Conservation (phyloP, 2,113 vertebrate species). For the Cairina moschata region DNA sequence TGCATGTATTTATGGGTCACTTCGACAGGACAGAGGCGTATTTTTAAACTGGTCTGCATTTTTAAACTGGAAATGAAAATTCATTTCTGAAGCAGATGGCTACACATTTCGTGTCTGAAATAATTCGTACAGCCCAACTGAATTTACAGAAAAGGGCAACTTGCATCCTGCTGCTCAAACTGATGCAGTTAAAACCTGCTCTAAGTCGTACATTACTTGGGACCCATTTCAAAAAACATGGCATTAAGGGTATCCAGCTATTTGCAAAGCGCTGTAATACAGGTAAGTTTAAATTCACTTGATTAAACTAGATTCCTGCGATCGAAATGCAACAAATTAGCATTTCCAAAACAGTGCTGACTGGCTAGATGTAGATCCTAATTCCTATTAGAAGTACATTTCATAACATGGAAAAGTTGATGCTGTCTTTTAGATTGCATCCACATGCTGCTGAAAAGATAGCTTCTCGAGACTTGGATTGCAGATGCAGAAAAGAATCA, state of each 20-base stretch:
- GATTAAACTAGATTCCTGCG: not conserved
- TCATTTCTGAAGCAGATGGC: not conserved
- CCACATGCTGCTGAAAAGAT: not conserved
- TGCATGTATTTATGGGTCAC: not conserved
- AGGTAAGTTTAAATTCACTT: not conserved
- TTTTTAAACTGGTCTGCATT: not conserved
- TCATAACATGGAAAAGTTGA: not conserved
- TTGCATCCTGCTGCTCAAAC: not conserved
- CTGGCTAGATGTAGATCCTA: not conserved
- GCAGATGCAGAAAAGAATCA: not conserved
- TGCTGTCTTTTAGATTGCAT: not conserved
- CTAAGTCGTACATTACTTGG: not conserved
- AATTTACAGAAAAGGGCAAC: not conserved
- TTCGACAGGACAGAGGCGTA: not conserved
- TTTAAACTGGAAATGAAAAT: not conserved
- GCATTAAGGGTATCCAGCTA: not conserved
- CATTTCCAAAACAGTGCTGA: not conserved
- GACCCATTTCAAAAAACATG: not conserved
- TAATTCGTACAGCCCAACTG: not conserved
- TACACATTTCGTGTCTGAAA: not conserved
- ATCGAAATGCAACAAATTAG: not conserved
- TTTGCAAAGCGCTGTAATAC: not conserved
- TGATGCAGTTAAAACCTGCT: conserved; percentile 1
- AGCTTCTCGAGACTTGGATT: not conserved
- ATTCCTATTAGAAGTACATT: not conserved